Evolutionary conservation across 2,888 invertebrate genomes (phyloP).

Genomic region (Azorinus chamasolen): DNA sequence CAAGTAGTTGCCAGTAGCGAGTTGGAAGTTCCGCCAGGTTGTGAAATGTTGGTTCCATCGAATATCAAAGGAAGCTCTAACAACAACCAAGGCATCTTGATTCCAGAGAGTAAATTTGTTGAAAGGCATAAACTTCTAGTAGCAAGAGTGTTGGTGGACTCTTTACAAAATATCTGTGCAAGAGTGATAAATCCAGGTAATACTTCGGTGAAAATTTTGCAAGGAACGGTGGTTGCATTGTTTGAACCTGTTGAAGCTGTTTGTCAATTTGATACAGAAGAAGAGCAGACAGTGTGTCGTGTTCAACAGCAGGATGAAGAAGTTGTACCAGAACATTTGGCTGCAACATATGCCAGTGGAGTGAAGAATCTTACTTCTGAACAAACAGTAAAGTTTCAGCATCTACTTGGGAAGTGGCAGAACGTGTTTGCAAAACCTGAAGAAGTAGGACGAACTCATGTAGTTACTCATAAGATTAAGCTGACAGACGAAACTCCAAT

Average conservation of each 20-base stretch:
- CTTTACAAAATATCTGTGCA: no score
- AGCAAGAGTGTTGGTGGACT: no score
- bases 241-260: background rate
- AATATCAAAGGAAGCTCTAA: no score
- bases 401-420: slow-evolving; percentile 7
- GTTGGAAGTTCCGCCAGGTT: no score
- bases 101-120: no score
- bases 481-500: slow-evolving; percentile 30
- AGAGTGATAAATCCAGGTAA: no score
- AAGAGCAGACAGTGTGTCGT: background rate
- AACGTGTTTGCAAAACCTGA: slow-evolving; percentile 8
- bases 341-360: slow-evolving; percentile 2
- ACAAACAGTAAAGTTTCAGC: slow-evolving; percentile 4
- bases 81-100: no score
- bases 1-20: no score
- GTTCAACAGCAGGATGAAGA: background rate
- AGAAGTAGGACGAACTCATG: slow-evolving; percentile 17
- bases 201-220: slow-evolving; percentile 1
- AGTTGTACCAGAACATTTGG: slow-evolving; percentile 11
- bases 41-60: no score
- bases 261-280: background rate
- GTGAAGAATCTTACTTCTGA: background rate
- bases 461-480: slow-evolving; percentile 26
- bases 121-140: no score
- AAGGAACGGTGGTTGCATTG: slow-evolving; percentile 10